Percentiles rank a stretch among this genome's conserved stretches.
Conservation (phyloP, 2,888 invertebrate species). For the Drosophila suboccidentalis region DNA sequence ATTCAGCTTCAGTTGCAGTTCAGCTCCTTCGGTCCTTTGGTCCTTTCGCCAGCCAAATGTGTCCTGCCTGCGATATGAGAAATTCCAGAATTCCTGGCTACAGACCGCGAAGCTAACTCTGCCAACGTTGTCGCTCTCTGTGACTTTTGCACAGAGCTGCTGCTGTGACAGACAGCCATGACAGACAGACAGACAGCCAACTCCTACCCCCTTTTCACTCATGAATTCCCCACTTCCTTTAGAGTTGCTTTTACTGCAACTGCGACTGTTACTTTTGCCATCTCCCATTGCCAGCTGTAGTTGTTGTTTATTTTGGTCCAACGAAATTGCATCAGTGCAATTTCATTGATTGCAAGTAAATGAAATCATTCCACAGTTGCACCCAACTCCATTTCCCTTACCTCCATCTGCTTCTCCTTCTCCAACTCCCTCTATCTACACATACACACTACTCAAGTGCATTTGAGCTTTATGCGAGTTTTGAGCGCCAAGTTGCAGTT, state of each 20-base stretch:
- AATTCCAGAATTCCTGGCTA: slow-evolving; percentile 66
- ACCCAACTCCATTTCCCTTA: slow-evolving; percentile 9
- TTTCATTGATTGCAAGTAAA: slow-evolving; percentile 82
- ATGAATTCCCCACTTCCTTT: slow-evolving; percentile 22
- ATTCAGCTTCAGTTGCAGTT: slow-evolving; percentile 2
- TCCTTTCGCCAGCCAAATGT: slow-evolving; percentile 26
- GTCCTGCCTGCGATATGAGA: slow-evolving; percentile 62
- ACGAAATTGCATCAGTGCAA: slow-evolving; percentile 79
- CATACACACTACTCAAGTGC: slow-evolving; percentile 20
- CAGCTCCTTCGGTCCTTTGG: background rate
- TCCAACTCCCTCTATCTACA: background rate
- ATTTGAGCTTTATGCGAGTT: slow-evolving; percentile 44
- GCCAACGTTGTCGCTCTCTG: slow-evolving; percentile 33
- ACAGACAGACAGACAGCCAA: background rate
- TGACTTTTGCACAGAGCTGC: slow-evolving; percentile 32
- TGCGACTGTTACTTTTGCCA: slow-evolving; percentile 46
- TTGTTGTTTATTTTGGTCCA: slow-evolving; percentile 68
- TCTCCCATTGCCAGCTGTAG: slow-evolving; percentile 42
- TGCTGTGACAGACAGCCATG: slow-evolving; percentile 55
- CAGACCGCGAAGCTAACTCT: slow-evolving; percentile 37
- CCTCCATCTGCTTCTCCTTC: too few relatives aligned
- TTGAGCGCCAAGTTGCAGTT: slow-evolving; percentile 42
- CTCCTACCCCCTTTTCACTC: background rate
- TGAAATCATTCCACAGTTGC: slow-evolving; percentile 72
- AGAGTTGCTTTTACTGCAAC: slow-evolving; percentile 55